Conservation (phyloP, 2,797 vertebrate species). For the Rachycentron canadum region DNA sequence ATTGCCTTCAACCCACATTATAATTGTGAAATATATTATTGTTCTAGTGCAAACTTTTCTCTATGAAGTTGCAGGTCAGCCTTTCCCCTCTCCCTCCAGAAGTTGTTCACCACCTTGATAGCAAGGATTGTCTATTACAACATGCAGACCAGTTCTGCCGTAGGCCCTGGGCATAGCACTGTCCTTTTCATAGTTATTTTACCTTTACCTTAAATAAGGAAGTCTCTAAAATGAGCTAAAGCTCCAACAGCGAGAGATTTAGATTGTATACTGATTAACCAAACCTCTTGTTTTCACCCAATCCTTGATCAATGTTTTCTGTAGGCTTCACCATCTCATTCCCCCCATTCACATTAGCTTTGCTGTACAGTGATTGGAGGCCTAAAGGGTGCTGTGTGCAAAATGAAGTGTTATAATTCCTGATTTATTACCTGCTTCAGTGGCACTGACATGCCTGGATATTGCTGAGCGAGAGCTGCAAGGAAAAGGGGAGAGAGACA, state of each 20-base stretch:
- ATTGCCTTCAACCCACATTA: not conserved
- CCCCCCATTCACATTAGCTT: not conserved
- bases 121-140: not conserved
- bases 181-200: not conserved
- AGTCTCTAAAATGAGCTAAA: not conserved
- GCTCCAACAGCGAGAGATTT: not conserved
- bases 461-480: slow-evolving; percentile 52
- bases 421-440: slow-evolving; percentile 74
- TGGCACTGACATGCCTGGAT: slow-evolving; percentile 59
- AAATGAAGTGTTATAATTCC: slow-evolving; percentile 67
- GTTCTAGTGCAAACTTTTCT: not conserved
- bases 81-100: not conserved
- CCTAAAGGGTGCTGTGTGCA: slow-evolving; percentile 41
- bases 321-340: not conserved
- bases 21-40: not conserved
- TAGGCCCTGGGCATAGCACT: not conserved
- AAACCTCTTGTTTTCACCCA: slow-evolving; percentile 1
- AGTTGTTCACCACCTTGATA: not conserved
- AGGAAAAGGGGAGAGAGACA: slow-evolving; percentile 9
- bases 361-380: slow-evolving; percentile 27
- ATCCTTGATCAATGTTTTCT: slow-evolving; percentile 11
- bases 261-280: not conserved
- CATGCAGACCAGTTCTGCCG: not conserved
- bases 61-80: not conserved
- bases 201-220: not conserved